Conservation (phyloP, 2,797 vertebrate genomes). For the Delichon dasypus region DNA sequence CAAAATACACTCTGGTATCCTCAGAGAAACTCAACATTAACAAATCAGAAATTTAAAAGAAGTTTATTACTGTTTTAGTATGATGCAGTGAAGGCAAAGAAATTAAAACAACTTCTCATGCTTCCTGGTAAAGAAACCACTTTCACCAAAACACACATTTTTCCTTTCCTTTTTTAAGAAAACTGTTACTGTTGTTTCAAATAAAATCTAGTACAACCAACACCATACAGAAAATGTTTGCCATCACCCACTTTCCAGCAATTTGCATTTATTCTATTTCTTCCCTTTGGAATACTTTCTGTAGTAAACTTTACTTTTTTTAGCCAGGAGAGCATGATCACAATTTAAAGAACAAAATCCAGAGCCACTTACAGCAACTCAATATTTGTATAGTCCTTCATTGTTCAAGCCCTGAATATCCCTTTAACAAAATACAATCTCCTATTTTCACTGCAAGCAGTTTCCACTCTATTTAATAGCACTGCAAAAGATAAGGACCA, state of each 20-base stretch:
- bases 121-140: neutral
- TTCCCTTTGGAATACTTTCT: neutral
- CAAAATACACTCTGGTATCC: neutral
- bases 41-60: neutral
- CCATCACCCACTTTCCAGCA: neutral
- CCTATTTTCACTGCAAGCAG: neutral
- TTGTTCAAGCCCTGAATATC: neutral
- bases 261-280: neutral
- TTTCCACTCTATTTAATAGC: neutral
- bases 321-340: neutral
- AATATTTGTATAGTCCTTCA: neutral
- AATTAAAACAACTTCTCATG: neutral
- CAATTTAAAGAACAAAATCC: neutral
- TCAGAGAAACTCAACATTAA: neutral
- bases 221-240: neutral
- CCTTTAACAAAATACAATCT: neutral
- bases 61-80: neutral
- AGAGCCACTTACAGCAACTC: neutral
- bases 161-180: fast-evolving
- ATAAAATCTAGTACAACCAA: neutral
- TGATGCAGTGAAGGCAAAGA: neutral
- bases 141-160: neutral
- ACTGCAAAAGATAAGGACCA: neutral
- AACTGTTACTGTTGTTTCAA: neutral
- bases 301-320: neutral